Evolutionary conservation across 2,888 invertebrate species (phyloP), one percentile per base, ranked within the genome.

Genomic region (Netelia virgata): DNA sequence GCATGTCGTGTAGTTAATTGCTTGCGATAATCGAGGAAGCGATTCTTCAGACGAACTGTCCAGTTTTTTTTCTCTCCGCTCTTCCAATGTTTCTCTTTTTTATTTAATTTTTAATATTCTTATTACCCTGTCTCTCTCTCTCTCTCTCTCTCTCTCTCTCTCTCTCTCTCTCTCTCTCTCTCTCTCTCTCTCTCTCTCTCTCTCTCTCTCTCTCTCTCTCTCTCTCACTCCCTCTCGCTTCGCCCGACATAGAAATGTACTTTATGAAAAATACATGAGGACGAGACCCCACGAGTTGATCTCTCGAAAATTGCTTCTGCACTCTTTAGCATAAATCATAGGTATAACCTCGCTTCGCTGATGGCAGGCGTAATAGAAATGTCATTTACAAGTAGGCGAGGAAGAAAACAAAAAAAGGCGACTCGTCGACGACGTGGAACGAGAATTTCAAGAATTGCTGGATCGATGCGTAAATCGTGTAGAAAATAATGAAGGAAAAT

Each of bases 251-350:
- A 36, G 69, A 75, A 74, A 28, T 75, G 74, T 72, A 70, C 59
- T 70, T 43, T 66, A 80, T 80, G 79, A 72, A 84, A 80, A 76
- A 83, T 83, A 80, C 79, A 80, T 80, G 72, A 83, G 66, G 64
- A 16, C 55, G 53, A 74, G 47, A 59, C 23, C 76, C 74, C 59
- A 16, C 28, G 8, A 50, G 74, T 79, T 79, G 70, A 75, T 64
- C 79, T 64, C 69, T 57, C 70, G 79, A 75, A 83, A 75, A 70
- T 79, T 64, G 69, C 57, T 70, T 16, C 16, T 28, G 16, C 41
- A 61, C 50, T 68, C n/a, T 47, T 61, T 50, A n/a, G 50, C 50
- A 55, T 66, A 63, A 75, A 64, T 63, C 50, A 3, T 47, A 8
- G 9, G 28, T 43, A 66, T 47, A 43, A 59, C 64, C 55, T 43